Conservation (phyloP, 2,113 vertebrate genomes). For the Carettochelys insculpta region DNA sequence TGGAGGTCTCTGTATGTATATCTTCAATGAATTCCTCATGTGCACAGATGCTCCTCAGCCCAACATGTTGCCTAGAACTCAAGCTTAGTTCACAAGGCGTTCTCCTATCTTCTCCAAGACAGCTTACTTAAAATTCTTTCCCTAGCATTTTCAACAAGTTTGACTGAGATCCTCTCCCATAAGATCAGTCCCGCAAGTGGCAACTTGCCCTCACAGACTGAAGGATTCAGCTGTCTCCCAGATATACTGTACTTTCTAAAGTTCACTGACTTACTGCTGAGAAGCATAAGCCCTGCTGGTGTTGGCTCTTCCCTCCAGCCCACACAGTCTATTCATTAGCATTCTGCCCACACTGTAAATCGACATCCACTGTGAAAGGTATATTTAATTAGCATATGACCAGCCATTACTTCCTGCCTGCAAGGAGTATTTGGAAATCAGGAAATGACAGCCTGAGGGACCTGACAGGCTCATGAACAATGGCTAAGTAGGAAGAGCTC, state of each 20-base stretch:
- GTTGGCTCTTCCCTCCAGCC: neutral
- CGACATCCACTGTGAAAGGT: neutral
- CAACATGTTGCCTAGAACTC: neutral
- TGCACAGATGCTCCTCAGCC: neutral
- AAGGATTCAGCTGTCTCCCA: neutral
- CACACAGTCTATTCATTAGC: neutral
- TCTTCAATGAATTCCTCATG: neutral
- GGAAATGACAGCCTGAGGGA: too few species aligned
- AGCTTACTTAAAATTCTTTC: neutral
- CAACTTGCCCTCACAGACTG: neutral
- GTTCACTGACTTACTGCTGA: neutral
- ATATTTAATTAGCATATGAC: neutral
- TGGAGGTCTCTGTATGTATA: neutral
- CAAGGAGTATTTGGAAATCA: neutral
- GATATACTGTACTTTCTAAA: neutral
- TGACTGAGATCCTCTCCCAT: neutral
- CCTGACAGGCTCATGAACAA: too few species aligned
- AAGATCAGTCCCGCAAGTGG: neutral
- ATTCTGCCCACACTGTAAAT: neutral
- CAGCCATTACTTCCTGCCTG: neutral
- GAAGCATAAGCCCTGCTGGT: neutral
- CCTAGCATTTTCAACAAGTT: neutral
- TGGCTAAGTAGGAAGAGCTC: too few species aligned
- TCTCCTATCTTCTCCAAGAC: neutral
- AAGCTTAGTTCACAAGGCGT: neutral